A percentile compares a stretch with the other conserved stretches of the same genome.
These are phyloP conservation scores for Pachypeltis micranthus DNA, from an alignment of 1,140 invertebrate species.

Conservation along the genomic window DNA sequence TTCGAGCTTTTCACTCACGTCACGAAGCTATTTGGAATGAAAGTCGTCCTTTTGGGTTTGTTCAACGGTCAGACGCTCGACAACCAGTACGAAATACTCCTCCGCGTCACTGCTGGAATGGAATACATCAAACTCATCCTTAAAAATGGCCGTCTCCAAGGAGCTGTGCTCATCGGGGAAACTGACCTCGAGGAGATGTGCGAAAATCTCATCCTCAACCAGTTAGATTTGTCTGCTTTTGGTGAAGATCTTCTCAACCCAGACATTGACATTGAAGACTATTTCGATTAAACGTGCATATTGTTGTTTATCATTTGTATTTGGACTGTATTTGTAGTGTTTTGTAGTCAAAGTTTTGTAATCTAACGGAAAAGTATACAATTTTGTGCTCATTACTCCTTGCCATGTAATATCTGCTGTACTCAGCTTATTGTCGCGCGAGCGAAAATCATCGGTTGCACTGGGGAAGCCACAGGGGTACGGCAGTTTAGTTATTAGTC, in stretches of 20 bases:
- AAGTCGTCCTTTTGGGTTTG: constrained; percentile 84
- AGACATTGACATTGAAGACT: constrained; percentile 95
- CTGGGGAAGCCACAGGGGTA: too few species aligned
- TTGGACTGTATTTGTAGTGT: too few species aligned
- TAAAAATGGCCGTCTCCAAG: constrained; percentile 72
- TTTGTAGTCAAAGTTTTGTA: too few species aligned
- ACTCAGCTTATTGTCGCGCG: too few species aligned
- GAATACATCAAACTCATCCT: constrained; percentile 91
- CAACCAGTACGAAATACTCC: constrained; percentile 71
- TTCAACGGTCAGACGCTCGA: constrained; percentile 86
- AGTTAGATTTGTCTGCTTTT: constrained; percentile 75
- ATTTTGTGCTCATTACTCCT: too few species aligned
- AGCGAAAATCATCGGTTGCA: too few species aligned
- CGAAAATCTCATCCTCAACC: constrained; percentile 94
- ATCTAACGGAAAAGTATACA: too few species aligned
- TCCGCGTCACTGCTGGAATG: constrained; percentile 66
- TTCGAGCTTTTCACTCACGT: constrained; percentile 97
- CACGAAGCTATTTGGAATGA: constrained; percentile 88
- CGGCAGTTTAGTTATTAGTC: too few species aligned
- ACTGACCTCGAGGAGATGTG: constrained; percentile 96
- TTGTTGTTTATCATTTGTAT: too few species aligned
- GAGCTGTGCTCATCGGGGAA: constrained; percentile 90
- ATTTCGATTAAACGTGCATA: constrained; percentile 98
- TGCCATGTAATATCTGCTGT: too few species aligned
- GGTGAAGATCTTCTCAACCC: constrained; percentile 91